Percentiles rank a stretch among this genome's conserved stretches.
Conservation (phyloP, 2,113 vertebrate genomes). For the Ursus arctos region DNA sequence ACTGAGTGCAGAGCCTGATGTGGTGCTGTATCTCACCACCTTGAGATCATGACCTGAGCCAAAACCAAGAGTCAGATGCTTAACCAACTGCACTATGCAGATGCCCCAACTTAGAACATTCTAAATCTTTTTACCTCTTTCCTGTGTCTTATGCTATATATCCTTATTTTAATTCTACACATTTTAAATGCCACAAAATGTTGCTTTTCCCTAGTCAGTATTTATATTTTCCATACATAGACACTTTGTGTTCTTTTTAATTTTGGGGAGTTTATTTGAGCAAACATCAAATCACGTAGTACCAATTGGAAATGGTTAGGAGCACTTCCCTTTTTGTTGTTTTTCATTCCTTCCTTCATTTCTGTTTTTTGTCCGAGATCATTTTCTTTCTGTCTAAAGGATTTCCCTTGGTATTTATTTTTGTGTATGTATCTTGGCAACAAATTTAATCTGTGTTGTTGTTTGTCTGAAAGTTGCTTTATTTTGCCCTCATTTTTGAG, state of each 20-base stretch:
- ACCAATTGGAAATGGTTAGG: not conserved
- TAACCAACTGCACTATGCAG: not conserved
- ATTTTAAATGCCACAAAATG: not conserved
- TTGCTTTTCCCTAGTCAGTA: not conserved
- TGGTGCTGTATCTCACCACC: not conserved
- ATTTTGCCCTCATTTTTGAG: not conserved
- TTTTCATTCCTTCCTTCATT: not conserved
- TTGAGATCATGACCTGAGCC: not conserved
- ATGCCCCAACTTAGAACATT: not conserved
- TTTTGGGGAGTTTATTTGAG: not conserved
- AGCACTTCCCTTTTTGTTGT: not conserved
- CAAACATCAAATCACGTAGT: not conserved
- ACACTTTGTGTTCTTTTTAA: not conserved
- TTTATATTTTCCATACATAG: not conserved
- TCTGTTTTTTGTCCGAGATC: not conserved
- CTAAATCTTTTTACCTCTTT: not conserved
- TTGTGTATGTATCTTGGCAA: not conserved
- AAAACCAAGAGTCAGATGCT: not conserved
- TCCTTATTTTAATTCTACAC: not conserved
- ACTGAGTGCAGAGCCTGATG: not conserved
- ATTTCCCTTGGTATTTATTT: not conserved
- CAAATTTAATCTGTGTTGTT: not conserved
- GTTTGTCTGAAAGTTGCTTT: not conserved
- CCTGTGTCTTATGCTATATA: not conserved
- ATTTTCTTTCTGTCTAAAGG: not conserved